phyloP scores from a whole-genome alignment of 2,888 invertebrate genomes.

The Ethmia dodecea region DNA sequence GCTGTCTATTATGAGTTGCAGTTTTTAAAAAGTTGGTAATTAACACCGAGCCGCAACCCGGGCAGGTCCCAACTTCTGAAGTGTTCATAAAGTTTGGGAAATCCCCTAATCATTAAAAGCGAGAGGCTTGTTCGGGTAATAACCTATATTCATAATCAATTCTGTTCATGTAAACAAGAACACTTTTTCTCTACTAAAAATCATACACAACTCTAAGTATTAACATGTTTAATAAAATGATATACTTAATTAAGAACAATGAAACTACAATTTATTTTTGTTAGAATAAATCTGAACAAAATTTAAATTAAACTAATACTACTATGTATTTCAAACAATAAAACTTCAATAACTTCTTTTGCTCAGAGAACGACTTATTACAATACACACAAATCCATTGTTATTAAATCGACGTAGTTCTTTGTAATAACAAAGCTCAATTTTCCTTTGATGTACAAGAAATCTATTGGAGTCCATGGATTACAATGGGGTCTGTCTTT shows the following conservation, averaged over 20 bases:
- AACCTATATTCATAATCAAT: slow-evolving; percentile 1
- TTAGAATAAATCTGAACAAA: too few relatives aligned
- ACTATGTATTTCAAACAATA: too few relatives aligned
- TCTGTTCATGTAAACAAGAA: slow-evolving; percentile 25
- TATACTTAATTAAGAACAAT: too few relatives aligned
- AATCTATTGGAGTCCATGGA: slow-evolving; percentile 38
- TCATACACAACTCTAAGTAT: slow-evolving; percentile 27
- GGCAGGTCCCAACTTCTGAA: slow-evolving; percentile 62
- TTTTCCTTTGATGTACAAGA: slow-evolving; percentile 38
- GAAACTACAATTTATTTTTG: too few relatives aligned
- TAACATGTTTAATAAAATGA: too few relatives aligned
- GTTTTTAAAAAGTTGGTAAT: slow-evolving; percentile 73
- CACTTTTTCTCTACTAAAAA: slow-evolving; percentile 40
- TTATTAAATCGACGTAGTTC: slow-evolving; percentile 34
- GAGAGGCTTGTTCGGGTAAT: slow-evolving; percentile 2
- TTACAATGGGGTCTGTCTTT: slow-evolving; percentile 40
- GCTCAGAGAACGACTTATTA: too few relatives aligned
- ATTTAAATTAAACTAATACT: too few relatives aligned
- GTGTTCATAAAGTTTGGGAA: slow-evolving; percentile 62
- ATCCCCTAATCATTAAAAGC: slow-evolving; percentile 67
- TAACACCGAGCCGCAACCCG: slow-evolving; percentile 60
- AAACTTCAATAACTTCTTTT: too few relatives aligned
- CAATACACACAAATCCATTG: slow-evolving; percentile 38
- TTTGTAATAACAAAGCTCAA: slow-evolving; percentile 31
- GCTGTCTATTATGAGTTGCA: slow-evolving; percentile 76